Evolutionary conservation across 2,797 vertebrate species (phyloP), one percentile per base, ranked within the genome.

Genomic region (Rhinophrynus dorsalis): DNA sequence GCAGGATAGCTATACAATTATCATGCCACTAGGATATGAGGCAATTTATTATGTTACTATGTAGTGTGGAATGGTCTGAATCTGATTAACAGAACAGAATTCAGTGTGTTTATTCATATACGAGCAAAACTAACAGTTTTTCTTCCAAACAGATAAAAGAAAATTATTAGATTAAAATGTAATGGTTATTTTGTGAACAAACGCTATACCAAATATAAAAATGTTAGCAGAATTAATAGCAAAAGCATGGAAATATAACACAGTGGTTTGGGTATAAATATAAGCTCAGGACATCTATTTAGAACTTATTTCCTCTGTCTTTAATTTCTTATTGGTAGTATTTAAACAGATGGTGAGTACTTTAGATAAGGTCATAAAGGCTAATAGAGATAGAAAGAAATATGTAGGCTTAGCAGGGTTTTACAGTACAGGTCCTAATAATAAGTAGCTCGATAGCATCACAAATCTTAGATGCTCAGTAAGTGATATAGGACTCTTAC

Each of bases 301-400:
- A 50, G 45, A 59, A 68, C 32, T 55, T 50, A 38, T 68, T 59
- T 66, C n/a, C 37, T 59, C 30, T 35, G 54, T 38, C 55, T 59
- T 59, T 47, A 68, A 38, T 37, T 68, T 68, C 44, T 44, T 59
- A 44, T n/a, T 17, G 18, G 66, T 59, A 50, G 33, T 44, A 59
- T 32, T 44, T 68, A 38, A 55, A 26, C 55, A 51, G 44, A 50
- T 20, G 44, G 65, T 42, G 54, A 58, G 54, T 67, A 48, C 32
- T 38, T 50, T 24, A 59, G 18, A 50, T 9, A 50, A 7, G 66
- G 66, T 68, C 66, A 68, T 59, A 32, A 40, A 59, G 66, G 66
- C 66, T 51, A 68, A 68, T 68, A 59, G 66, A 50, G n/a, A 58
- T 15, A 45, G 26, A 68, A 68, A 47, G 51, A 59, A 57, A 17